Conservation (phyloP, 2,113 vertebrate species). For the Excalfactoria chinensis region DNA sequence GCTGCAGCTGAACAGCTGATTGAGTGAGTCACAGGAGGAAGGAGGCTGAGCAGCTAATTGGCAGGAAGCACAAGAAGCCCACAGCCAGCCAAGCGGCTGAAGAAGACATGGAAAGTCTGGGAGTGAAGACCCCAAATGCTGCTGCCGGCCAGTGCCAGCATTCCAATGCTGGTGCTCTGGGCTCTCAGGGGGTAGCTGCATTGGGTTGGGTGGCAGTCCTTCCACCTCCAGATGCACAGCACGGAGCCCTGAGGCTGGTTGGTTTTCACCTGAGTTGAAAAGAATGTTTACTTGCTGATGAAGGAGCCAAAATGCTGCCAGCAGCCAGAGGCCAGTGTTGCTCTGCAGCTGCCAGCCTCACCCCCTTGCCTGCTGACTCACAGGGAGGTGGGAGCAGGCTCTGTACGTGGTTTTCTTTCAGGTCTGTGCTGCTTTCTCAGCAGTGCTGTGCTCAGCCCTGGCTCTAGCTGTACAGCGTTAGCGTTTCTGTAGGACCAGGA, state of each 20-base stretch:
- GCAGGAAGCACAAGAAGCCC: neutral
- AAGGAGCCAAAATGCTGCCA: neutral
- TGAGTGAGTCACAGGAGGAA: neutral
- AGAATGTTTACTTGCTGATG: neutral
- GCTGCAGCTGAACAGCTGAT: neutral
- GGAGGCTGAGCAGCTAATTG: neutral
- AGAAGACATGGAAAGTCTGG: neutral
- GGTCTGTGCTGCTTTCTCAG: neutral
- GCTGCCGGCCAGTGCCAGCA: neutral
- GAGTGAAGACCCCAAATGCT: neutral
- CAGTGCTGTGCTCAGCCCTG: neutral
- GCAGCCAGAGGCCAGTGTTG: neutral
- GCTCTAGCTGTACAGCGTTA: neutral
- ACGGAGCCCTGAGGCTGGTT: neutral
- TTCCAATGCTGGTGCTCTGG: neutral
- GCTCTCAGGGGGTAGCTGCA: neutral
- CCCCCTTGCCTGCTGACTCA: neutral
- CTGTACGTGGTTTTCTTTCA: neutral
- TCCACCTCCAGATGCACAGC: neutral
- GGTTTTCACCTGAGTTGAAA: neutral
- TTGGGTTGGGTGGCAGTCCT: neutral
- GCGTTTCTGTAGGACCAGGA: neutral
- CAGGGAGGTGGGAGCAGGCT: accelerated
- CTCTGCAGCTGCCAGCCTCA: neutral
- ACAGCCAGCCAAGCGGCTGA: neutral